A percentile compares a stretch with the other conserved stretches of the same genome.
phyloP scores from a whole-genome alignment of 1,140 invertebrate species.

The Orussus abietinus region DNA sequence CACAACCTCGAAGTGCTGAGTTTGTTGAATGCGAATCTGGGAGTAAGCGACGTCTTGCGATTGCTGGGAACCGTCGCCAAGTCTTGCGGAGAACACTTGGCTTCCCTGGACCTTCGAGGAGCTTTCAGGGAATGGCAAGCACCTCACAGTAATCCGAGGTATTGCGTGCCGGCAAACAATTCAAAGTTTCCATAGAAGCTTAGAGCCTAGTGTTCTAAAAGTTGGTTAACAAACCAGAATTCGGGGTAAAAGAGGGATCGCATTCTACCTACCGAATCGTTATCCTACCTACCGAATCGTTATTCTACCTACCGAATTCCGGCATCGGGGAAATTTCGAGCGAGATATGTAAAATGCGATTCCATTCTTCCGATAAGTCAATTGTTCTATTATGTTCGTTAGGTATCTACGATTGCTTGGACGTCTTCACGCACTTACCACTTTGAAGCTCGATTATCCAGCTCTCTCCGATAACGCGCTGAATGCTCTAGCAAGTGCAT shows the following conservation, averaged over 20 bases:
- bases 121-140: slow-evolving; percentile 48
- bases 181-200: not conserved
- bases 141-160: slow-evolving; percentile 43
- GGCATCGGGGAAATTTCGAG: too few species aligned
- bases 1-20: slow-evolving; percentile 38
- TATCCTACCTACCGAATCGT: too few species aligned
- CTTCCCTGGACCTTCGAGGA: slow-evolving; percentile 41
- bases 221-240: too few species aligned
- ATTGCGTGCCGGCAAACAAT: not conserved
- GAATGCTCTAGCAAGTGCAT: slow-evolving; percentile 33
- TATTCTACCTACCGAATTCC: too few species aligned
- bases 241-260: too few species aligned
- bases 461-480: slow-evolving; percentile 46
- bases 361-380: not conserved
- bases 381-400: too few species aligned
- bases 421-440: slow-evolving; percentile 33
- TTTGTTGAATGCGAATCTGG: slow-evolving; percentile 45
- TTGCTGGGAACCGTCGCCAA: slow-evolving; percentile 36
- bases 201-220: too few species aligned
- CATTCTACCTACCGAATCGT: too few species aligned
- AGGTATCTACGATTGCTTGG: slow-evolving; percentile 42
- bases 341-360: not conserved
- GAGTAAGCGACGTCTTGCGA: slow-evolving; percentile 40
- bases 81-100: slow-evolving; percentile 28
- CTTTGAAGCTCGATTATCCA: slow-evolving; percentile 46